Evolutionary conservation across 2,113 vertebrate species (phyloP).

Genomic region (Amphiprion ocellaris): DNA sequence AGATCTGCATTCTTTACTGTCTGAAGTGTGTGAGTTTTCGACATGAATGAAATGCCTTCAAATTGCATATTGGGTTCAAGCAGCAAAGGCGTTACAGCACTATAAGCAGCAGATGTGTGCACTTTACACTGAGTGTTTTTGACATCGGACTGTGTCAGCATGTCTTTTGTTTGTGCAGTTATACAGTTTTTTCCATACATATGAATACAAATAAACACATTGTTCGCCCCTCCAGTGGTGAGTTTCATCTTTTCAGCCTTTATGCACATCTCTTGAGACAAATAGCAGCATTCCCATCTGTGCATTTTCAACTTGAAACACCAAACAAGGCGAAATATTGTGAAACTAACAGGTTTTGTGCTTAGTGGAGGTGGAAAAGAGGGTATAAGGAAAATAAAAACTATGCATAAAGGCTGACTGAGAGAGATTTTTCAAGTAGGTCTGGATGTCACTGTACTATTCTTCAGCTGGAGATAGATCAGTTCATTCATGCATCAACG

Average conservation of each 20-base stretch:
- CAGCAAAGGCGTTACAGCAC: not conserved
- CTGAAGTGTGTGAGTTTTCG: not conserved
- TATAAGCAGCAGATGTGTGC: not conserved
- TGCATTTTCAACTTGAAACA: not conserved
- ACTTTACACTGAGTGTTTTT: not conserved
- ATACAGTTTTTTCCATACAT: not conserved
- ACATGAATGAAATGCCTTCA: not conserved
- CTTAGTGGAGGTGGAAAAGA: too few relatives aligned
- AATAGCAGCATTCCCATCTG: not conserved
- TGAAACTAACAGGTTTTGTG: too few relatives aligned
- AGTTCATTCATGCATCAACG: not conserved
- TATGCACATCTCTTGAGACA: not conserved
- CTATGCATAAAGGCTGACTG: not conserved
- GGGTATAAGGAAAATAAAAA: not conserved
- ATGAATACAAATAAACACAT: not conserved
- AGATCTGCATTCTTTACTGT: not conserved
- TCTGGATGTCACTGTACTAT: not conserved
- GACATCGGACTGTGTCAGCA: not conserved
- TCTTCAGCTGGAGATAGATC: not conserved
- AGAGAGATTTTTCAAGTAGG: not conserved
- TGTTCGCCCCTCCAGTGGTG: not conserved
- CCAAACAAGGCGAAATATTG: too few relatives aligned
- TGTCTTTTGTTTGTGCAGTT: not conserved
- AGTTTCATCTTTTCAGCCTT: not conserved
- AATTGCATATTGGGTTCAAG: constrained; percentile 1